Percentiles rank a stretch among this genome's conserved stretches.
phyloP scores from a whole-genome alignment of 2,888 invertebrate genomes.

The Andrena marginata region DNA sequence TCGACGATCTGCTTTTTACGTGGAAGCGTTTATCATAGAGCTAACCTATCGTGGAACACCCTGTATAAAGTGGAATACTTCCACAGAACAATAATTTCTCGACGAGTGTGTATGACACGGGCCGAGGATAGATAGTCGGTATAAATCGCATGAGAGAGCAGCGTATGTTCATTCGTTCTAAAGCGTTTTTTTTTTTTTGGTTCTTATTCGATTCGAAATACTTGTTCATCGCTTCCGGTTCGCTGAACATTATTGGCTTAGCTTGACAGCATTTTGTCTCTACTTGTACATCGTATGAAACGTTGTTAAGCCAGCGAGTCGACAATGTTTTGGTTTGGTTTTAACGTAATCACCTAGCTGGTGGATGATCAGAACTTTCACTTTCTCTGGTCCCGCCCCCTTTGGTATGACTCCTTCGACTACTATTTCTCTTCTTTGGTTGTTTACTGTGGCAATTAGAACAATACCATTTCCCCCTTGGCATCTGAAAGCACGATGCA shows the following conservation, averaged over 20 bases:
- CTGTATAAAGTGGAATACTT: slow-evolving; percentile 72
- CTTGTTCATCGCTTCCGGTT: slow-evolving; percentile 62
- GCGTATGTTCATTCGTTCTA: slow-evolving; percentile 67
- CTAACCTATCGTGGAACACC: slow-evolving; percentile 76
- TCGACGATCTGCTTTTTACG: slow-evolving; percentile 31
- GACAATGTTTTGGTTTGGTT: slow-evolving; percentile 77
- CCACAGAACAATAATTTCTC: slow-evolving; percentile 58
- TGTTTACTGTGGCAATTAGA: slow-evolving; percentile 94
- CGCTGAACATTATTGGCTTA: slow-evolving; percentile 63
- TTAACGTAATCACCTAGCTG: slow-evolving; percentile 86
- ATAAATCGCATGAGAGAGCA: slow-evolving; percentile 68
- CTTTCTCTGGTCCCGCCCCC: slow-evolving; percentile 88
- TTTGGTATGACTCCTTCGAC: slow-evolving; percentile 86
- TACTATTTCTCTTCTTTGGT: slow-evolving; percentile 87
- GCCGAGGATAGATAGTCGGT: slow-evolving; percentile 65
- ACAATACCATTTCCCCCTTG: slow-evolving; percentile 96
- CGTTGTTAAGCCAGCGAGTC: slow-evolving; percentile 71
- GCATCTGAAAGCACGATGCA: slow-evolving; percentile 86
- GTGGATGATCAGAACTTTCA: slow-evolving; percentile 87
- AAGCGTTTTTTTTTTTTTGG: slow-evolving; percentile 62
- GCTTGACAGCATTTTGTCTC: slow-evolving; percentile 55
- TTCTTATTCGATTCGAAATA: slow-evolving; percentile 70
- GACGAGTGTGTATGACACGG: slow-evolving; percentile 61
- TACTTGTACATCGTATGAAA: slow-evolving; percentile 64
- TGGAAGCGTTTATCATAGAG: slow-evolving; percentile 32